Percentiles rank a stretch among this genome's conserved stretches.
Conservation (phyloP, 2,113 vertebrate species). For the Etheostoma spectabile region DNA sequence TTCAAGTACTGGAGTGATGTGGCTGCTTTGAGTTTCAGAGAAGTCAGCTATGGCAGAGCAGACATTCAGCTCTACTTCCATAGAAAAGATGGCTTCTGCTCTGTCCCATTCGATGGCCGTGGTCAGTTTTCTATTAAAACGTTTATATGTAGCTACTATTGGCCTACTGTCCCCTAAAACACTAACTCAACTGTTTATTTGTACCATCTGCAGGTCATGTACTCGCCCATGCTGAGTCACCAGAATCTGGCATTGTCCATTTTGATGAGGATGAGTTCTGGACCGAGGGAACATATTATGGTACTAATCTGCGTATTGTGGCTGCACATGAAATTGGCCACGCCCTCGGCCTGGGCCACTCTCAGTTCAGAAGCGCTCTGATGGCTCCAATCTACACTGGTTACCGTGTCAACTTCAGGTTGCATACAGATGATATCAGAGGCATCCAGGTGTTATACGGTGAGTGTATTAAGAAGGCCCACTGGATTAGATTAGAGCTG, state of each 20-base stretch:
- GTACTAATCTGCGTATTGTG: constrained; percentile 90
- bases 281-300: constrained; percentile 86
- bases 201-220: constrained; percentile 82
- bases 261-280: constrained; percentile 92
- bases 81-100: constrained; percentile 70
- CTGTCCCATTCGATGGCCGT: constrained; percentile 81
- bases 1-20: constrained; percentile 90
- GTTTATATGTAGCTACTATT: not conserved
- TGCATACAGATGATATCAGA: constrained; percentile 88
- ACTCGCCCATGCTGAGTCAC: constrained; percentile 90
- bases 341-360: constrained; percentile 91
- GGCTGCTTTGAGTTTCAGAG: constrained; percentile 85
- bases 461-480: constrained; percentile 61
- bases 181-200: not conserved
- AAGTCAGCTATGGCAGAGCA: constrained; percentile 82
- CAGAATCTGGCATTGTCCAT: constrained; percentile 89
- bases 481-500: not conserved
- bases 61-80: constrained; percentile 91
- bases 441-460: constrained; percentile 92
- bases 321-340: constrained; percentile 94
- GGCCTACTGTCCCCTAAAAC: not conserved
- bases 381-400: constrained; percentile 91
- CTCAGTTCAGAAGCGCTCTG: constrained; percentile 84
- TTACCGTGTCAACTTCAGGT: constrained; percentile 84
- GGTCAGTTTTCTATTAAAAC: constrained; percentile 65